Evolutionary conservation across 2,888 invertebrate species (phyloP), one percentile per base, ranked within the genome.

Genomic region (Loripinus fragilis): DNA sequence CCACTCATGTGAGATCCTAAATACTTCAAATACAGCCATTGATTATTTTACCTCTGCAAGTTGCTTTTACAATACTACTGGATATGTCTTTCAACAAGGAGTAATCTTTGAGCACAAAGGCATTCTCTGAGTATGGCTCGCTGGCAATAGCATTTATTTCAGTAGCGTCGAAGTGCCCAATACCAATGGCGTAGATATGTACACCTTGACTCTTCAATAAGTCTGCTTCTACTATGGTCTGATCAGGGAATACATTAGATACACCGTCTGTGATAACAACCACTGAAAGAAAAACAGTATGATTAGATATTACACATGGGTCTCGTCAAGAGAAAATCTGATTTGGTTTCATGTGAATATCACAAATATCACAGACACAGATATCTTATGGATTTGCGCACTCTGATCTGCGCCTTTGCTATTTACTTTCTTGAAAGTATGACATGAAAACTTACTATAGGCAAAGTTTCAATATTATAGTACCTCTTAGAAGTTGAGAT

Each of bases 191-290:
- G 38, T 91, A 87, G 20, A 93, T 77, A 64, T 90, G 90, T 60
- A 90, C 89, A 42, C 90, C 79, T 30, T 65, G 68, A 12, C 85
- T 80, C 73, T 89, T 90, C 20, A 89, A 82, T 2, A 69, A 71
- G 7, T 83, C 72, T 5, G 91, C 91, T 68, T 90, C 89, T 0
- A 87, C 86, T 28, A 92, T 75, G 0, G 91, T 92, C 42, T 87
- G 75, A 71, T 90, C 88, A 0, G 85, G 78, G 50, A 90, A 83
- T 42, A 92, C 84, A 68, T 92, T 92, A 0, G 92, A 92, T 33
- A 86, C 80, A 20, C 92, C 92, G 81, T 93, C 92, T 0, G 93
- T 91, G n/a, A 93, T 83, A 0, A 91, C 71, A 30, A 91, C 71
- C n/a, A 89, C 91, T 91, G 86, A 10, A 84, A 80, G 10, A 65